These are phyloP conservation scores for Agrochola lota DNA, from an alignment of 2,888 invertebrate genomes.

Conservation along the genomic window DNA sequence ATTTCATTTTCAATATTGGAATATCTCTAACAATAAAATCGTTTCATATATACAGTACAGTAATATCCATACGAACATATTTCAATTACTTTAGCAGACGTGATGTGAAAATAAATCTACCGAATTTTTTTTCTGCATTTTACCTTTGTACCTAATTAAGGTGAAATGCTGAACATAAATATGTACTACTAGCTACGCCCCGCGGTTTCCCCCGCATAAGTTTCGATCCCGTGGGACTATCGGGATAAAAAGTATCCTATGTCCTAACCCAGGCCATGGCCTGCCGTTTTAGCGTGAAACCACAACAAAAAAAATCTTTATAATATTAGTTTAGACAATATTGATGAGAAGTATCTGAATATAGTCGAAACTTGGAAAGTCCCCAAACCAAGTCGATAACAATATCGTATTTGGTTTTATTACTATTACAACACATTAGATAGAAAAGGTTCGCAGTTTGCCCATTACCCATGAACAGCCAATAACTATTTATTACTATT, in stretches of 20 bases:
- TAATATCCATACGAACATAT: constrained; percentile 1
- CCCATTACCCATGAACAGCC: constrained; percentile 38
- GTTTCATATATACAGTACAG: neutral
- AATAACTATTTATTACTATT: constrained; percentile 52
- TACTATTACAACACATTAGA: constrained; percentile 33
- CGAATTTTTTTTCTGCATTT: too few species aligned
- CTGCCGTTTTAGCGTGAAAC: too few species aligned
- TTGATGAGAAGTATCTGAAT: constrained; percentile 14
- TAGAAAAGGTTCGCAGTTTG: constrained; percentile 41
- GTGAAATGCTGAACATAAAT: constrained; percentile 5
- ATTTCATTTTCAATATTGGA: constrained; percentile 4
- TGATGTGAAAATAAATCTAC: constrained; percentile 31
- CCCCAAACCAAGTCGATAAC: constrained; percentile 20
- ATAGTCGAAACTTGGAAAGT: constrained; percentile 12
- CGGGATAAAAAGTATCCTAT: too few species aligned
- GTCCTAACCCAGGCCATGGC: too few species aligned
- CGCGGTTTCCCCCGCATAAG: too few species aligned
- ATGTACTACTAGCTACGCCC: too few species aligned
- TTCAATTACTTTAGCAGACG: constrained; percentile 17
- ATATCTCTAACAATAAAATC: constrained; percentile 16
- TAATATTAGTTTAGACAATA: neutral
- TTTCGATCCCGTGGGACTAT: too few species aligned
- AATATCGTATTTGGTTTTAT: constrained; percentile 43
- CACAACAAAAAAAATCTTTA: too few species aligned
- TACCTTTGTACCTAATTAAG: neutral